Base-by-base conservation (phyloP, 2,888 invertebrate species). In the Xanthia togata region DNA sequence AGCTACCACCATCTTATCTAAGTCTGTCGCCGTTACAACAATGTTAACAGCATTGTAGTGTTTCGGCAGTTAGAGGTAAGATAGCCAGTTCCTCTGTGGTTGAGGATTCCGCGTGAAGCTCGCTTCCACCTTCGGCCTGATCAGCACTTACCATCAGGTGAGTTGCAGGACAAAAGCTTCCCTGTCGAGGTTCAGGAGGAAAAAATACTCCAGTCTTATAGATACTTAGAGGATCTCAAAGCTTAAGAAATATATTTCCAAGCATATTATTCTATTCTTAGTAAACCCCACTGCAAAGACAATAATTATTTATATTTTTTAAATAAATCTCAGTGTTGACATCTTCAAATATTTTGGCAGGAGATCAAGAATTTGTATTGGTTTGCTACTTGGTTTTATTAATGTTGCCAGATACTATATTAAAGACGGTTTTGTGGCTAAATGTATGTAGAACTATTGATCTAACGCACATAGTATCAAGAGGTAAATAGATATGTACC, bases 281-380 rank as follows among this genome's bases (percentile, higher is more conserved):
- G 50, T 23, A 23, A 50, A 50, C 23, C 23, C 20, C 50, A 50
- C 50, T 20, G 50, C 20, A 50, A 50, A 50, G 20, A 50, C 20
- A 50, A 50, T 23, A 23, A 2, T 50, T 9, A 9, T 50, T 50
- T 8, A 50, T 50, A 74, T 14, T 41, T 74, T 41, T 5, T 31
- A 62, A 62, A 74, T 74, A 62, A 68, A 68, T 57, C 26, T 57
- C 4, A 68, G 14, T 78, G 76, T 76, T 78, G 76, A 68, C 76
- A 76, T 59, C 57, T 11, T 60, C 23, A 70, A 76, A 76, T 78
- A 78, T 70, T 62, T 78, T 78, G 76, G 76, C 78, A 38, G 11
- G 14, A 6, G 47, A 59, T 57, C 76, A 76, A 78, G 31, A 57
- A 78, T 78, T 38, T 78, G 67, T 62, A 53, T 74, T 35, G 53